Conservation (phyloP, 64 coral and sea anemone species). For the Porites australiensis region DNA sequence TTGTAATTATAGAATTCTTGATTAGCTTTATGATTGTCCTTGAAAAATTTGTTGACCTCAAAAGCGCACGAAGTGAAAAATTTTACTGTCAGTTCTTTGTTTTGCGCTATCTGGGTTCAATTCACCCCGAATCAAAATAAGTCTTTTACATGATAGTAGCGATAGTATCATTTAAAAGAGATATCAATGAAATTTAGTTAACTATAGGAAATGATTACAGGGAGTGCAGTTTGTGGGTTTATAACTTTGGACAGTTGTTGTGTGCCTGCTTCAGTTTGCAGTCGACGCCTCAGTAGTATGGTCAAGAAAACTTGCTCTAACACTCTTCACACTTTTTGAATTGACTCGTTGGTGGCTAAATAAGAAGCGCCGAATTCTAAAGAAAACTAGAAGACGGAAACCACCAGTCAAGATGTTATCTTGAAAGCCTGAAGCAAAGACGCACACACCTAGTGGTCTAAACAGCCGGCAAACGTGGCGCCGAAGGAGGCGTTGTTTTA, state of each 20-base stretch:
- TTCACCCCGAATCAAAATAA: neutral
- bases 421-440: conserved; percentile 20
- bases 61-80: neutral
- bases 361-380: conserved; percentile 45
- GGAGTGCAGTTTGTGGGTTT: no score
- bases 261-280: no score
- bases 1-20: neutral
- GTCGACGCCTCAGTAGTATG: neutral
- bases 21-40: neutral
- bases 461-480: neutral
- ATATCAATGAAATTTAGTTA: no score
- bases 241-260: no score
- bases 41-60: neutral
- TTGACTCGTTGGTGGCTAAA: neutral
- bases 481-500: neutral
- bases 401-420: conserved; percentile 10
- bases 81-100: neutral
- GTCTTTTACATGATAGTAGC: no score
- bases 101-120: neutral
- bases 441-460: neutral
- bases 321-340: neutral
- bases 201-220: no score
- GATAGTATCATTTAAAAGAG: no score
- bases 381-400: neutral
- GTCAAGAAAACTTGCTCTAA: neutral